Conservation (phyloP, 2,113 vertebrate genomes). For the Piaya cayana region DNA sequence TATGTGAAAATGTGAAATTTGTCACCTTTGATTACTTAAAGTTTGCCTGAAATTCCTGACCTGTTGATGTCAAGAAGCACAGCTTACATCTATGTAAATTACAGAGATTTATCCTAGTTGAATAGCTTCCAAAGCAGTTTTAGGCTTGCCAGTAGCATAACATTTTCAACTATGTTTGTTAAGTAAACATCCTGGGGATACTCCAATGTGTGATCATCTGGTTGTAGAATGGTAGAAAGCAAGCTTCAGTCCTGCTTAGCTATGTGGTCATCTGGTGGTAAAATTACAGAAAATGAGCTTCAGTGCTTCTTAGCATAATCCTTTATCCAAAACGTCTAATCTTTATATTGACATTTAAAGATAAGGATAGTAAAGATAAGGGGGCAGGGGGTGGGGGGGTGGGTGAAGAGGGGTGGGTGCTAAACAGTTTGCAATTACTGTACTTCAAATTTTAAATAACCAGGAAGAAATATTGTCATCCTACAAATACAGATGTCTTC, state of each 20-base stretch:
- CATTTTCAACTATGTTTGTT: neutral
- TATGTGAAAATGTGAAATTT: neutral
- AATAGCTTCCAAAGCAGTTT: neutral
- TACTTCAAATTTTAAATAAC: neutral
- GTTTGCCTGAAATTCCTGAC: neutral
- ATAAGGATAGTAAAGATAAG: neutral
- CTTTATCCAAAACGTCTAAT: neutral
- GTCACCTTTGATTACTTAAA: neutral
- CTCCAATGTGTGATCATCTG: neutral
- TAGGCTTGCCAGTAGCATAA: neutral
- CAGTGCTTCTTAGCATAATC: neutral
- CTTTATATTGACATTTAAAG: neutral
- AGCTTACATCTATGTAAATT: neutral
- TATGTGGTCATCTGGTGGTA: neutral
- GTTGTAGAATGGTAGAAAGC: neutral
- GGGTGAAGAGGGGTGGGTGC: accelerated
- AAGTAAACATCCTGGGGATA: neutral
- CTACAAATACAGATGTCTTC: neutral
- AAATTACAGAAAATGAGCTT: neutral
- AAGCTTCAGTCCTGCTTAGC: neutral
- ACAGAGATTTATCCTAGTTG: accelerated
- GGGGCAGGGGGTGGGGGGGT: accelerated
- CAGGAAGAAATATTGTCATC: neutral
- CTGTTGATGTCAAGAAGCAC: neutral
- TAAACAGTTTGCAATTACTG: neutral